Conservation (phyloP, 2,797 vertebrate species). For the Mallotus villosus region DNA sequence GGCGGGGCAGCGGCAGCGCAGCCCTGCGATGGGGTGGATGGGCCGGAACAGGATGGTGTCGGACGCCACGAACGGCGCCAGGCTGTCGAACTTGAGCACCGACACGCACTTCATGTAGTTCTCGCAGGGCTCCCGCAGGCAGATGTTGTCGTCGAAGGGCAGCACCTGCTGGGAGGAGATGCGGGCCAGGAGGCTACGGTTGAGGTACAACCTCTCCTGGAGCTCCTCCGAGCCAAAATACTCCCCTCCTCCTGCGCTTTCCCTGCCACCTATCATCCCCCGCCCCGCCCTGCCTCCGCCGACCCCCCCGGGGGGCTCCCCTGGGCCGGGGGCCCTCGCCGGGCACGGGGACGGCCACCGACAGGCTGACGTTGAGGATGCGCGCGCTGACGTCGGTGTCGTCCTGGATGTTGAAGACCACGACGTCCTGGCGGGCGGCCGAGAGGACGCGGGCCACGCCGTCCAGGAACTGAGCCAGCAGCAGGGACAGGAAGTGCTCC, state of each 20-base stretch:
- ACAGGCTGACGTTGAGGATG: conserved; percentile 94
- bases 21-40: conserved; percentile 89
- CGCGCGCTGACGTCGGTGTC: conserved; percentile 86
- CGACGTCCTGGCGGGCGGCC: conserved; percentile 81
- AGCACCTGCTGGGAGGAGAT: conserved; percentile 90
- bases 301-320: conserved; percentile 62
- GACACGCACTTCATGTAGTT: conserved; percentile 99
- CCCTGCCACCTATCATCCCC: neutral
- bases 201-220: conserved; percentile 92
- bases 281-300: conserved; percentile 61
- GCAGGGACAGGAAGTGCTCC: conserved; percentile 89
- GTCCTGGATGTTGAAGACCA: conserved; percentile 92
- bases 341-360: conserved; percentile 71
- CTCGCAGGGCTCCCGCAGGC: conserved; percentile 93
- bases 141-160: conserved; percentile 97
- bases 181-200: conserved; percentile 87
- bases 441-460: conserved; percentile 88
- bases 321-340: conserved; percentile 44
- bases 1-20: conserved; percentile 90
- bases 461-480: conserved; percentile 87
- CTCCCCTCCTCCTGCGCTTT: conserved; percentile 41
- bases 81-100: conserved; percentile 92
- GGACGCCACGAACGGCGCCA: conserved; percentile 90
- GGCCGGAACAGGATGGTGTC: conserved; percentile 94
- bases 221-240: conserved; percentile 92